Percentiles rank a stretch among this genome's conserved stretches.
These are phyloP conservation scores for Chondrosia reniformis DNA, from an alignment of 37 sponge, comb jelly and placozoan species.

Conservation along the genomic window DNA sequence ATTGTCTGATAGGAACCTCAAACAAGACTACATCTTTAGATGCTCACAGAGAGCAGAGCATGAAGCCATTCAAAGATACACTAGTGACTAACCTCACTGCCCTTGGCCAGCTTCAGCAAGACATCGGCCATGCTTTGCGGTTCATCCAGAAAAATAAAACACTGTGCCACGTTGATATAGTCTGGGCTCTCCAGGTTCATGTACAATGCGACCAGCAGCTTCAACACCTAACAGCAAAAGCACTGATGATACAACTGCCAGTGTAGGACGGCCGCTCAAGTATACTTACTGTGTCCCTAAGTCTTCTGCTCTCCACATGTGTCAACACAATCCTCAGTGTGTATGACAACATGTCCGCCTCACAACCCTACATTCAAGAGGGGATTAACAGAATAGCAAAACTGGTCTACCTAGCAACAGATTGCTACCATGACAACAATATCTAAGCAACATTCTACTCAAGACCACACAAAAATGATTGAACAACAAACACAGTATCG, in stretches of 20 bases:
- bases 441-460: slow-evolving; percentile 37
- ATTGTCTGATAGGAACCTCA: too few relatives aligned
- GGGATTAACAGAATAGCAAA: background rate
- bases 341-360: slow-evolving; percentile 78
- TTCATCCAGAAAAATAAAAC: slow-evolving; percentile 88
- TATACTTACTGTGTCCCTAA: slow-evolving; percentile 59
- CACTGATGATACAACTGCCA: background rate
- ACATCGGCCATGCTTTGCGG: slow-evolving; percentile 72
- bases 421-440: too few relatives aligned
- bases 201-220: slow-evolving; percentile 70
- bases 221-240: slow-evolving; percentile 60
- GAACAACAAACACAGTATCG: background rate
- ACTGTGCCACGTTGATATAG: slow-evolving; percentile 89
- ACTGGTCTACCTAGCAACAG: background rate
- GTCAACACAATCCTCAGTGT: slow-evolving; percentile 68
- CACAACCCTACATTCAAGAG: slow-evolving; percentile 30
- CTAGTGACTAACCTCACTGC: slow-evolving; percentile 36
- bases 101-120: slow-evolving; percentile 70
- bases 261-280: background rate
- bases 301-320: slow-evolving; percentile 57
- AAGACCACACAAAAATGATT: background rate
- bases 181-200: slow-evolving; percentile 57
- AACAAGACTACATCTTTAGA: too few relatives aligned
- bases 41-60: background rate
- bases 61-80: background rate